These are phyloP conservation scores for Drosophila quinaria DNA, from an alignment of 2,888 invertebrate species.

Conservation along the genomic window DNA sequence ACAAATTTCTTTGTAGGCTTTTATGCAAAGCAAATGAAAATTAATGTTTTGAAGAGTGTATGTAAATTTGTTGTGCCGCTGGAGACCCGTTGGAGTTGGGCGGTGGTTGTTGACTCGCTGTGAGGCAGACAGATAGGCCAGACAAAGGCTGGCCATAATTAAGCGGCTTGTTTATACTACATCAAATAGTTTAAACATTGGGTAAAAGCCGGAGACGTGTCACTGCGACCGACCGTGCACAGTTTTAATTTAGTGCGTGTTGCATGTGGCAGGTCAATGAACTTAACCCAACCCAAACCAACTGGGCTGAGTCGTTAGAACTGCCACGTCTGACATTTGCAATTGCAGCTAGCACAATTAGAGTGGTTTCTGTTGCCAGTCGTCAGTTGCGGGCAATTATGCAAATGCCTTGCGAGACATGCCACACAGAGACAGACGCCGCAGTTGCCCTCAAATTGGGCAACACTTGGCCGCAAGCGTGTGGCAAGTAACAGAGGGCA, in stretches of 20 bases:
- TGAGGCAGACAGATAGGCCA: background rate
- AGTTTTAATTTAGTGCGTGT: constrained; percentile 1
- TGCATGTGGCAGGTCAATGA: constrained; percentile 44
- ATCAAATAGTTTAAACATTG: constrained; percentile 63
- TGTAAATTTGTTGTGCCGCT: constrained; percentile 40
- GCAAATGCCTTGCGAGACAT: constrained; percentile 40
- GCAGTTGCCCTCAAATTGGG: constrained; percentile 46
- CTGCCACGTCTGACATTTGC: constrained; percentile 48
- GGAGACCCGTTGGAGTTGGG: constrained; percentile 3
- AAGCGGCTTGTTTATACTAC: constrained; percentile 60
- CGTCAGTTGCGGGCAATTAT: constrained; percentile 46
- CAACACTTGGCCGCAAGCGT: constrained; percentile 40
- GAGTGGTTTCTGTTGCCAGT: constrained; percentile 24
- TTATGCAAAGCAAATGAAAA: constrained; percentile 54
- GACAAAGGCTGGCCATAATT: constrained; percentile 50
- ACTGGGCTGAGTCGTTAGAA: constrained; percentile 37
- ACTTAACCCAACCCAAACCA: constrained; percentile 18
- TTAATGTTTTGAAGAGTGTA: constrained; percentile 42
- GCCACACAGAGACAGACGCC: constrained; percentile 28
- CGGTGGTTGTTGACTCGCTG: constrained; percentile 15
- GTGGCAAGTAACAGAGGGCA: constrained; percentile 21
- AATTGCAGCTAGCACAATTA: constrained; percentile 53
- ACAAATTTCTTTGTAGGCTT: constrained; percentile 52
- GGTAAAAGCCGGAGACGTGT: constrained; percentile 35
- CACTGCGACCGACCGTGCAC: constrained; percentile 2